Conservation (phyloP, 2,888 invertebrate genomes). For the Mesopsocus fuscifrons region DNA sequence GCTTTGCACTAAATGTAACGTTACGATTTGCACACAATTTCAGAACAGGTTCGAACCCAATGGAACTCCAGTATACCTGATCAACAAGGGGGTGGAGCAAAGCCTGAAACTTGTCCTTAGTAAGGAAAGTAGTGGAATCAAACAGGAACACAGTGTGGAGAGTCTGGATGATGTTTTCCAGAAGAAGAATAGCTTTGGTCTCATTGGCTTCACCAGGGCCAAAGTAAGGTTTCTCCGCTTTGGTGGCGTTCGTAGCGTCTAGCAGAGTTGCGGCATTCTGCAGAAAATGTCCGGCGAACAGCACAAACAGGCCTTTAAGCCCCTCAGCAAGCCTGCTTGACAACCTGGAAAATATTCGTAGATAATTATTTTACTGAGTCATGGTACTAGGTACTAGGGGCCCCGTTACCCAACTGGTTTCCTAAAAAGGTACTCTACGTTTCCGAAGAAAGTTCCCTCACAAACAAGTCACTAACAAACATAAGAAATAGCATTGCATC, state of each 20-base stretch:
- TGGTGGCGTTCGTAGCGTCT: slow-evolving; percentile 42
- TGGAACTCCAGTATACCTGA: slow-evolving; percentile 42
- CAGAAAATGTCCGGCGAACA: slow-evolving; percentile 76
- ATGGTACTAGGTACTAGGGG: slow-evolving; percentile 5
- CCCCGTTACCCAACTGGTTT: too few species aligned
- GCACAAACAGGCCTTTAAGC: slow-evolving; percentile 68
- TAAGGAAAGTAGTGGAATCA: slow-evolving; percentile 67
- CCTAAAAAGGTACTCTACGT: too few species aligned
- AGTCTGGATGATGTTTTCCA: slow-evolving; percentile 55
- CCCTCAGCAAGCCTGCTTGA: slow-evolving; percentile 59
- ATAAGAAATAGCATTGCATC: too few species aligned
- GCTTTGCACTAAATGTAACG: too few species aligned
- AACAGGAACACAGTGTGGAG: slow-evolving; percentile 59
- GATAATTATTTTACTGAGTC: too few species aligned
- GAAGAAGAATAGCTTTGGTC: slow-evolving; percentile 37
- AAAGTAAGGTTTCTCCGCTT: slow-evolving; percentile 33
- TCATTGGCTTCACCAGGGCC: slow-evolving; percentile 24
- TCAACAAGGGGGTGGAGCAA: slow-evolving; percentile 77
- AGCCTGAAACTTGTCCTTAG: slow-evolving; percentile 57
- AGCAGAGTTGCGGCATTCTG: slow-evolving; percentile 60
- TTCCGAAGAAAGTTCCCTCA: too few species aligned
- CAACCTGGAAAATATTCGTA: slow-evolving; percentile 35
- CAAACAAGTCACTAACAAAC: too few species aligned
- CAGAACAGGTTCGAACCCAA: too few species aligned
- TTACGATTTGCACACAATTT: too few species aligned